phyloP scores from a whole-genome alignment of 2,113 vertebrate genomes.

The Nymphicus hollandicus region DNA sequence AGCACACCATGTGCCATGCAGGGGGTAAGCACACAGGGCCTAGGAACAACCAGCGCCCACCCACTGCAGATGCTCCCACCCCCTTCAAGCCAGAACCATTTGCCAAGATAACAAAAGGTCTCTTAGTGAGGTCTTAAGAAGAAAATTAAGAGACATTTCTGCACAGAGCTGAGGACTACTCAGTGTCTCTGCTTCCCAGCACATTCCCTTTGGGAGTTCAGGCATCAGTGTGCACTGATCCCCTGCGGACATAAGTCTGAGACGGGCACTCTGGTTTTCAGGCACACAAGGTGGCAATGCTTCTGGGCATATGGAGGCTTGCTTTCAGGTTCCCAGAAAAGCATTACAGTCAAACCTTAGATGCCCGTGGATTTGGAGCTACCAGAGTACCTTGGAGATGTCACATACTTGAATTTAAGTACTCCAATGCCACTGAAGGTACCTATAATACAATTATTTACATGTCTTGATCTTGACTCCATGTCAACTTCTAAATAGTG shows the following conservation, averaged over 20 bases:
- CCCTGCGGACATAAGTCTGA: background rate
- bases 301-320: background rate
- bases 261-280: background rate
- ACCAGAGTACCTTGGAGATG: background rate
- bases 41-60: background rate
- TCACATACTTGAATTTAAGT: background rate
- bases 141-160: background rate
- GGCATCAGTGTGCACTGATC: background rate
- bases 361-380: background rate
- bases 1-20: fast-evolving
- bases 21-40: background rate
- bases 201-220: background rate
- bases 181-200: background rate
- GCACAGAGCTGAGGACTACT: background rate
- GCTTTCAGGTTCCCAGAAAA: background rate
- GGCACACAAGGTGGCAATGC: background rate
- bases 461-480: background rate
- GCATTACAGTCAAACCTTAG: background rate
- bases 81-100: background rate
- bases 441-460: background rate
- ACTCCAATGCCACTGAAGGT: background rate
- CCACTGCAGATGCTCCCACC: fast-evolving
- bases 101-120: background rate
- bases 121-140: background rate
- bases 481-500: background rate